Percentiles rank a stretch among this genome's conserved stretches.
Conservation (phyloP, 2,797 vertebrate species). For the Lates japonicus region DNA sequence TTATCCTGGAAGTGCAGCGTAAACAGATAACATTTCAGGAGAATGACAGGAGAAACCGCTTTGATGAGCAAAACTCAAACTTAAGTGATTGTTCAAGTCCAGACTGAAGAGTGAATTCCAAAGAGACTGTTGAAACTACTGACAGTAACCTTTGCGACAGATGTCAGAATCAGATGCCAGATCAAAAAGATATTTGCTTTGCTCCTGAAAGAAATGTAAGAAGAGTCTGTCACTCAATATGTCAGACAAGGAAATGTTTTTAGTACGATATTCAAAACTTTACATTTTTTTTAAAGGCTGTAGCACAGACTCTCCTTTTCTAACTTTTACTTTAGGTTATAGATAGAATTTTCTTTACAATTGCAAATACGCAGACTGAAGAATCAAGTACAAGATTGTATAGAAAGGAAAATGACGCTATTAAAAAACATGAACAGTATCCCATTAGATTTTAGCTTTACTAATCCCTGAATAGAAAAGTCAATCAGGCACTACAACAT, state of each 20-base stretch:
- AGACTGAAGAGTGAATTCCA: conserved; percentile 47
- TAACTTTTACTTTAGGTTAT: neutral
- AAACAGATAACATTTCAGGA: conserved; percentile 8
- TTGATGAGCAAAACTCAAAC: conserved; percentile 44
- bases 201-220: conserved; percentile 2
- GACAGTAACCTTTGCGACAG: conserved; percentile 32
- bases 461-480: neutral
- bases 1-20: conserved; percentile 27
- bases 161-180: conserved; percentile 8
- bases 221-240: conserved; percentile 34
- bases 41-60: conserved; percentile 43
- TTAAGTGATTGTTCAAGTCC: conserved; percentile 37
- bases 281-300: neutral
- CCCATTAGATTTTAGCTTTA: conserved; percentile 1
- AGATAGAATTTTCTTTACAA: neutral
- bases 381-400: neutral
- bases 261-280: neutral
- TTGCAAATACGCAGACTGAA: neutral
- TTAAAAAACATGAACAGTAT: neutral
- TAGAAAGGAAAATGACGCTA: neutral
- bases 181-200: conserved; percentile 37
- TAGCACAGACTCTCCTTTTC: neutral
- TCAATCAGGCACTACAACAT: neutral
- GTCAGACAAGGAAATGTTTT: neutral
- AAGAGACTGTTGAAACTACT: conserved; percentile 28